Conservation (phyloP, 2,888 invertebrate genomes). For the Sceliomorpha sp. region DNA sequence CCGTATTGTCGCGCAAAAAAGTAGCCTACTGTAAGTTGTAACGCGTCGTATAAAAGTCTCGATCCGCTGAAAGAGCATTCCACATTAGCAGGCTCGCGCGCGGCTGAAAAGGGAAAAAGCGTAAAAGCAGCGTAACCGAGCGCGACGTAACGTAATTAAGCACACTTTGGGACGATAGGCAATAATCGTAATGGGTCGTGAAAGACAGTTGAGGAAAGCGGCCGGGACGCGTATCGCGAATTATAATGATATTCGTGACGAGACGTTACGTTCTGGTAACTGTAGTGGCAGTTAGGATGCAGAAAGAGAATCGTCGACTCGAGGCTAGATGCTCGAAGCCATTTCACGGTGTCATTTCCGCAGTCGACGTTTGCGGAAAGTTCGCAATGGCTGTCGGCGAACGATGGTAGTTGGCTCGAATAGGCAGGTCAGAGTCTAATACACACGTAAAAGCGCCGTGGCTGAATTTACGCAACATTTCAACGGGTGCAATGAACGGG, state of each 20-base stretch:
- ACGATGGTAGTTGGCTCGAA: constrained; percentile 24
- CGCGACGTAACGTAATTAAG: constrained; percentile 19
- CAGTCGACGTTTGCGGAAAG: constrained; percentile 38
- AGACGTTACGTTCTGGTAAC: constrained; percentile 32
- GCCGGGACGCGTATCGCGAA: constrained; percentile 25
- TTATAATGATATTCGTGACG: constrained; percentile 40
- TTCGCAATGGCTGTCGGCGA: constrained; percentile 33
- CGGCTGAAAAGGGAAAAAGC: too few relatives aligned
- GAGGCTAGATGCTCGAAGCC: constrained; percentile 39
- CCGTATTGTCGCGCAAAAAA: too few relatives aligned
- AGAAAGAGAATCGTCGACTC: constrained; percentile 23
- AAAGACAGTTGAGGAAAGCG: constrained; percentile 6
- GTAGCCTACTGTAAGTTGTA: too few relatives aligned
- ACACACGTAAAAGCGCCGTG: constrained; percentile 37
- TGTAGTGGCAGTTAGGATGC: constrained; percentile 40
- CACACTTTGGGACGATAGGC: constrained; percentile 18
- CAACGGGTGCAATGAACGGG: constrained; percentile 41
- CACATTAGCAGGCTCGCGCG: too few relatives aligned
- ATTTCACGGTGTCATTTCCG: constrained; percentile 53
- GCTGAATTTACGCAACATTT: constrained; percentile 46
- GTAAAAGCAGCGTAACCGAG: constrained; percentile 1
- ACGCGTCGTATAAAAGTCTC: too few relatives aligned
- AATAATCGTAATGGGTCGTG: constrained; percentile 23
- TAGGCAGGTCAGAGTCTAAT: constrained; percentile 24
- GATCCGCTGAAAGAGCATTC: too few relatives aligned